A percentile compares a stretch with the other conserved stretches of the same genome.
phyloP scores from a whole-genome alignment of 2,797 vertebrate genomes.

The Acanthurus leucopareius region DNA sequence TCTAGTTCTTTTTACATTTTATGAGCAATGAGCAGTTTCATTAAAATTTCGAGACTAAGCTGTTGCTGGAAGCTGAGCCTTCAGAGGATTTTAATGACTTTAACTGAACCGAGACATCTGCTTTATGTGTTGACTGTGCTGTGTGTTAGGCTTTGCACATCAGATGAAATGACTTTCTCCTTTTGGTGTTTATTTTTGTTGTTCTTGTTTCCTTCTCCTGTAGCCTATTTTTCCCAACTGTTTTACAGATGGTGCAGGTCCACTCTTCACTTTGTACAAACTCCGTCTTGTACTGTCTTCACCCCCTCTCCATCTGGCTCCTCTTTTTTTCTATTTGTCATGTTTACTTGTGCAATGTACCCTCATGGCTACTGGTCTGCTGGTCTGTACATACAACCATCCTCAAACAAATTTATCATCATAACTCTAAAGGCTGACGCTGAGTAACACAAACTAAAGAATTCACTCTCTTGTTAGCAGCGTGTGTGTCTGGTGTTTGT shows the following conservation, averaged over 20 bases:
- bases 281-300: constrained; percentile 67
- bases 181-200: constrained; percentile 34
- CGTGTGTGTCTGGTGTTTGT: constrained; percentile 49
- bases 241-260: constrained; percentile 80
- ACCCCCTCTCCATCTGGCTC: constrained; percentile 82
- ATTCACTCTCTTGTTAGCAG: constrained; percentile 22
- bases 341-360: constrained; percentile 66
- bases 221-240: constrained; percentile 59
- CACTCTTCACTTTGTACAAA: constrained; percentile 65
- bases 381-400: constrained; percentile 53
- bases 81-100: constrained; percentile 36
- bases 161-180: constrained; percentile 32
- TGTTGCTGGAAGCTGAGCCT: constrained; percentile 24
- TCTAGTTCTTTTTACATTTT: neutral
- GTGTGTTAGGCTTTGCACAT: constrained; percentile 18
- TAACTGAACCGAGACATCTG: constrained; percentile 33
- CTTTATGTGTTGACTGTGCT: constrained; percentile 28
- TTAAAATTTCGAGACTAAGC: neutral
- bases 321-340: constrained; percentile 29
- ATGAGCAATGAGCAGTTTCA: neutral
- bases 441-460: constrained; percentile 5
- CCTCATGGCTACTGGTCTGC: constrained; percentile 68
- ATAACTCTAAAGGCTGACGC: constrained; percentile 16
- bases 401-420: constrained; percentile 54
- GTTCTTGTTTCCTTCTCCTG: constrained; percentile 34